A percentile compares a stretch with the other conserved stretches of the same genome.
Evolutionary conservation across 2,113 vertebrate genomes (phyloP).

Genomic region (Microtus oregoni): DNA sequence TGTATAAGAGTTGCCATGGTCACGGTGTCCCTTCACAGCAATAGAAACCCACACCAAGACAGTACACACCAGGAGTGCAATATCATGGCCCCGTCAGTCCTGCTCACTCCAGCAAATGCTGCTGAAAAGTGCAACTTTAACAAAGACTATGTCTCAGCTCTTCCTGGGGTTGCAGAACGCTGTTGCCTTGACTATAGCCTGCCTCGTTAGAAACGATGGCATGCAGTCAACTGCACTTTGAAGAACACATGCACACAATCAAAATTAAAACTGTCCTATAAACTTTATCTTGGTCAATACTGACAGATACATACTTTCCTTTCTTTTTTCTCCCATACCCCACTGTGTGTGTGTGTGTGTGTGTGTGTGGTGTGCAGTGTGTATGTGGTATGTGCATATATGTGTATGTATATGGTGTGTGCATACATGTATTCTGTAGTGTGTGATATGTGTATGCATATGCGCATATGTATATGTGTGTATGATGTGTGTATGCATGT

Average conservation of each 20-base stretch:
- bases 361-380: neutral
- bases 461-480: neutral
- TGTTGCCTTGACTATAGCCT: neutral
- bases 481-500: neutral
- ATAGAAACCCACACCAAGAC: no score
- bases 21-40: neutral
- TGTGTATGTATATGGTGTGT: neutral
- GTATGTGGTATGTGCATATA: neutral
- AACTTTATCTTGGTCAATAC: conserved; percentile 21
- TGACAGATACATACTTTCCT: neutral
- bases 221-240: conserved; percentile 40
- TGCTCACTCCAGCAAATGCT: conserved; percentile 37
- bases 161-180: neutral
- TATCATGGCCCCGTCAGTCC: conserved; percentile 28
- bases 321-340: neutral
- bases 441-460: neutral
- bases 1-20: neutral
- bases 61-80: conserved; percentile 55
- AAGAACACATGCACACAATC: neutral
- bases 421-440: no score
- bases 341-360: no score
- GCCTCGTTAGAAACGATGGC: conserved; percentile 4
- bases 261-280: neutral
- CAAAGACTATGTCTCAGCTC: conserved; percentile 51
- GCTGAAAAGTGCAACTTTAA: conserved; percentile 64